Percentiles rank a stretch among this genome's conserved stretches.
These are phyloP conservation scores for Campylomormyrus numenius DNA, from an alignment of 2,113 vertebrate genomes.

Conservation along the genomic window DNA sequence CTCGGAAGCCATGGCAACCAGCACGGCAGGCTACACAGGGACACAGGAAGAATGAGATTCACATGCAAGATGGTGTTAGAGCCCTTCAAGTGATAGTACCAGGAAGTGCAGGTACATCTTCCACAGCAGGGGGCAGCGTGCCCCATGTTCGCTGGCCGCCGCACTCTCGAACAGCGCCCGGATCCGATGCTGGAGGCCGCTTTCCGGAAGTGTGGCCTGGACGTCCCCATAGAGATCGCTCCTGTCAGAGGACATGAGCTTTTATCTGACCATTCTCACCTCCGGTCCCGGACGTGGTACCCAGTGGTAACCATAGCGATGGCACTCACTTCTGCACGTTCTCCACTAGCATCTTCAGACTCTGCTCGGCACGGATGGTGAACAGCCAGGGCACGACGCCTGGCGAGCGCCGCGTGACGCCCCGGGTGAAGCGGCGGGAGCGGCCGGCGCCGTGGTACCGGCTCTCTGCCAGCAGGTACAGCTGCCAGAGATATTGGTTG, in stretches of 20 bases:
- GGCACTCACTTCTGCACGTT: constrained; percentile 70
- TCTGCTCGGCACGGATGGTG: constrained; percentile 78
- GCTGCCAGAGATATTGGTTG: constrained; percentile 73
- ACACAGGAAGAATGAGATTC: not conserved
- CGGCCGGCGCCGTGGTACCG: constrained; percentile 75
- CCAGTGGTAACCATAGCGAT: not conserved
- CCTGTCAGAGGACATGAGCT: constrained; percentile 47
- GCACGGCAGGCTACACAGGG: not conserved
- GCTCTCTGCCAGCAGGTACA: constrained; percentile 73
- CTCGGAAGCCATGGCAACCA: not conserved
- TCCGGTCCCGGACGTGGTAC: not conserved
- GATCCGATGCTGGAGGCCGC: constrained; percentile 82
- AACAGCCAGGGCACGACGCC: constrained; percentile 79
- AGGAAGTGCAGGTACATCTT: constrained; percentile 84
- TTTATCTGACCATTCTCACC: not conserved
- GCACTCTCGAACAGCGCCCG: constrained; percentile 76
- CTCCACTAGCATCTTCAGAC: constrained; percentile 76
- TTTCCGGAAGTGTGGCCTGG: constrained; percentile 74
- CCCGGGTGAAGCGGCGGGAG: constrained; percentile 76
- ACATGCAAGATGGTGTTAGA: not conserved
- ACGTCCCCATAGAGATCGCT: constrained; percentile 56
- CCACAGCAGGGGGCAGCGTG: constrained; percentile 84
- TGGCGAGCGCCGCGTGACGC: constrained; percentile 54
- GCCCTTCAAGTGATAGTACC: constrained; percentile 51
- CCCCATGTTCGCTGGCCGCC: constrained; percentile 61